Evolutionary conservation across 2,797 vertebrate species (phyloP).

Genomic region (Somateria mollissima): DNA sequence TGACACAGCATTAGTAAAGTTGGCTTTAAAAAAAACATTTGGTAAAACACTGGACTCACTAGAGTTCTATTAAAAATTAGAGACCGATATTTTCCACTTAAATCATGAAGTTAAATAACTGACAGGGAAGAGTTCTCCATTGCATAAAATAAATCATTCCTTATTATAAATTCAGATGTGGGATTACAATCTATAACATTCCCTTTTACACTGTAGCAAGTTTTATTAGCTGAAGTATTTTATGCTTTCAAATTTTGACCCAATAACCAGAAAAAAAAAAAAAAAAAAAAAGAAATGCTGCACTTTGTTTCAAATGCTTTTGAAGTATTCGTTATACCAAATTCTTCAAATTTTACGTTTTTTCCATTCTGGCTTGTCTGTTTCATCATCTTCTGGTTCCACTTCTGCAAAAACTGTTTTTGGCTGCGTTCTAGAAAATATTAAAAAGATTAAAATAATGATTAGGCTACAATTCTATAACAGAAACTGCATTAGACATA

Average conservation of each 20-base stretch:
- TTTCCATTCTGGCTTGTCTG: conserved; percentile 96
- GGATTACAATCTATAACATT: background rate
- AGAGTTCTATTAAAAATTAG: background rate
- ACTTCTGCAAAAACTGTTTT: conserved; percentile 92
- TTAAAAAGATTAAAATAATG: conserved; percentile 42
- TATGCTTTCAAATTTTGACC: background rate
- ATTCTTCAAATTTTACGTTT: conserved; percentile 94
- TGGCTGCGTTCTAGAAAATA: conserved; percentile 91
- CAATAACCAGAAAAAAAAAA: background rate
- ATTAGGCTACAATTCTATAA: background rate
- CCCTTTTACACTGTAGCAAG: background rate
- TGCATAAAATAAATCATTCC: background rate
- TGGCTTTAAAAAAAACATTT: background rate
- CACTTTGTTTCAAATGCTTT: background rate
- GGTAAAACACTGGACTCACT: background rate
- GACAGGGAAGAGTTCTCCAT: background rate
- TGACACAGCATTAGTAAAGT: background rate
- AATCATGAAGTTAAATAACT: background rate
- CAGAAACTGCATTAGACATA: background rate
- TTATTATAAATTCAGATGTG: conserved; percentile 20
- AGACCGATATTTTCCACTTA: background rate
- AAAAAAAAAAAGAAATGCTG: background rate
- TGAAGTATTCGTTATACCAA: background rate
- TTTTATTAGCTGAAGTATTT: background rate
- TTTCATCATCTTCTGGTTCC: conserved; percentile 92